Percentiles rank a stretch among this genome's conserved stretches.
These are phyloP conservation scores for Leptinotarsa defecta DNA, from an alignment of 1,140 invertebrate genomes.

Conservation along the genomic window DNA sequence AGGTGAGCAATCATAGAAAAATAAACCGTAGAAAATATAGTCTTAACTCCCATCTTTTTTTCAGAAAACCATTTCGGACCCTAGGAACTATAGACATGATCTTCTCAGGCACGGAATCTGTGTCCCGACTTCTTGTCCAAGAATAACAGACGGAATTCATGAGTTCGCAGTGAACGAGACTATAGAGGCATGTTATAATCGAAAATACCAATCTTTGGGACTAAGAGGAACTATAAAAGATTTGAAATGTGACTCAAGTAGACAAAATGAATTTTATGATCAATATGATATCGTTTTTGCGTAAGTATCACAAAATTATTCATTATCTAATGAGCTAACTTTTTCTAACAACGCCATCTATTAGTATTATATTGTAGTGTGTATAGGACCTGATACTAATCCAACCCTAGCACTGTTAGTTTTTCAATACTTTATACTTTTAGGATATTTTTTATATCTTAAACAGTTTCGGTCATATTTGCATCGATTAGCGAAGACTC, in stretches of 20 bases:
- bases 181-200: constrained; percentile 37
- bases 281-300: constrained; percentile 31
- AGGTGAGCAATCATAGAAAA: too few relatives aligned
- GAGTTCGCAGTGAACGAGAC: constrained; percentile 9
- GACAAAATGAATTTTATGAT: constrained; percentile 29
- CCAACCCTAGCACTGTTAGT: too few relatives aligned
- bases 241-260: constrained; percentile 29
- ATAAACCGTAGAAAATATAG: too few relatives aligned
- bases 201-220: constrained; percentile 1
- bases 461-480: constrained; percentile 30
- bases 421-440: constrained; percentile 14
- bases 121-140: constrained; percentile 30
- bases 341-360: too few relatives aligned
- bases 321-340: neutral
- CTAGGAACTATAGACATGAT: constrained; percentile 40
- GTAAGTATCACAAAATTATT: constrained; percentile 20
- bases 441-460: constrained; percentile 30
- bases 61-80: constrained; percentile 36
- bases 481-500: constrained; percentile 35
- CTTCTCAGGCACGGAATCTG: constrained; percentile 39
- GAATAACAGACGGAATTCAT: neutral
- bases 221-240: constrained; percentile 28
- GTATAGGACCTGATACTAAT: too few relatives aligned
- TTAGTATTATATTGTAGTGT: too few relatives aligned
- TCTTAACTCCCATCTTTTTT: constrained; percentile 11